Conservation (phyloP, 1,140 invertebrate genomes). For the Radopholus similis region DNA sequence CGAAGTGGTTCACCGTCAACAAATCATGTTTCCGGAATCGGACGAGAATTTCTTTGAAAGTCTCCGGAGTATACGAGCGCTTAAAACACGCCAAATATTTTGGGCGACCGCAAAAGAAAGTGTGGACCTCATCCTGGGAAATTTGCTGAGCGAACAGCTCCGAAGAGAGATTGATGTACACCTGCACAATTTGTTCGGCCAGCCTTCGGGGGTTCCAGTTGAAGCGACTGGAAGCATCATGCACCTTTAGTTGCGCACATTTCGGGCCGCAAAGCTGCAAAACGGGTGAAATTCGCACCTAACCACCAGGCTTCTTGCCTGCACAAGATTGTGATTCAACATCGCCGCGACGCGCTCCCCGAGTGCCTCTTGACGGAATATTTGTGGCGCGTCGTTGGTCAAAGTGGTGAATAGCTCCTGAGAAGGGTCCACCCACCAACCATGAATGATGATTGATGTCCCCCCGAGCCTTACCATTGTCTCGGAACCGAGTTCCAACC, state of each 20-base stretch:
- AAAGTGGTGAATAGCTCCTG: conserved; percentile 97
- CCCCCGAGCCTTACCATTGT: no score
- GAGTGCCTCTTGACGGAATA: conserved; percentile 79
- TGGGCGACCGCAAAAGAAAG: conserved; percentile 1
- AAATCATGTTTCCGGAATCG: conserved; percentile 10
- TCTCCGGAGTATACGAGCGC: conserved; percentile 84
- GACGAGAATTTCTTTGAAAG: conserved; percentile 82
- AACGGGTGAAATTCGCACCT: neutral
- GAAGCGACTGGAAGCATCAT: conserved; percentile 81
- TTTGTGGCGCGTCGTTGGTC: conserved; percentile 85
- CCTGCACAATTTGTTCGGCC: conserved; percentile 84
- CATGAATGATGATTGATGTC: no score
- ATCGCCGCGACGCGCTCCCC: conserved; percentile 89
- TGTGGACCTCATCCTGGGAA: conserved; percentile 73
- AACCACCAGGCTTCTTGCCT: conserved; percentile 14
- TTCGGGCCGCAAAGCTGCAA: conserved; percentile 92
- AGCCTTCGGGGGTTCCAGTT: conserved; percentile 89
- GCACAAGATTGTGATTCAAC: conserved; percentile 75
- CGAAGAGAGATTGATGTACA: conserved; percentile 92
- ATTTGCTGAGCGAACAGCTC: conserved; percentile 80
- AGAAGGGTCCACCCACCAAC: no score
- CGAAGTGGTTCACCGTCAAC: conserved; percentile 64
- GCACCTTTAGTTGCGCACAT: conserved; percentile 94
- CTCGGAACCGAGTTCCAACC: conserved; percentile 86
- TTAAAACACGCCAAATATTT: conserved; percentile 62